These are phyloP conservation scores for Pollachius pollachius DNA, from an alignment of 2,113 vertebrate species.

Conservation along the genomic window DNA sequence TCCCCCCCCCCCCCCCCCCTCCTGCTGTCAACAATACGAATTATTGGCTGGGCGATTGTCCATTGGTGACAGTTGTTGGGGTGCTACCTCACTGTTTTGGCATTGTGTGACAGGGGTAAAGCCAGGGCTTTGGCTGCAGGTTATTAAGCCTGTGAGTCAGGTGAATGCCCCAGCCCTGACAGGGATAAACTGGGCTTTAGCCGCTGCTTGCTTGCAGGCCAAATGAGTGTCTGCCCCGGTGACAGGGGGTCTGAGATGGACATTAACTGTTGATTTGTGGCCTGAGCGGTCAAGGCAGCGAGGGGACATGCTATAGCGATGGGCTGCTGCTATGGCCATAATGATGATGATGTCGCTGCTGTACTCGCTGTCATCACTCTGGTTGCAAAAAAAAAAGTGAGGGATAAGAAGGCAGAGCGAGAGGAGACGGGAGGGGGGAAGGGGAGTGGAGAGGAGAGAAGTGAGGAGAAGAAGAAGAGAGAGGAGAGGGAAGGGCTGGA, in stretches of 20 bases:
- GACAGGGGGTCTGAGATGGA: conserved; percentile 64
- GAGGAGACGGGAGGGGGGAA: too few species aligned
- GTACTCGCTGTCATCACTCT: not conserved
- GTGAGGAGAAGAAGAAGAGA: too few species aligned
- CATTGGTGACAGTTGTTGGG: conserved; percentile 58
- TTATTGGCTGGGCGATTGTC: conserved; percentile 58
- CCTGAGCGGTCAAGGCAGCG: conserved; percentile 54
- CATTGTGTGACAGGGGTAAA: conserved; percentile 59
- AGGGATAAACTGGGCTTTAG: conserved; percentile 56
- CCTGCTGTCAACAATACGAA: conserved; percentile 54
- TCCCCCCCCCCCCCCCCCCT: conserved; percentile 37
- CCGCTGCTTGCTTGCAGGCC: conserved; percentile 53
- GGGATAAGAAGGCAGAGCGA: too few species aligned
- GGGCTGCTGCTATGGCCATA: conserved; percentile 45
- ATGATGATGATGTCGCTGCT: conserved; percentile 64
- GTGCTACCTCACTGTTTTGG: conserved; percentile 52
- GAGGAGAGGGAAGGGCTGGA: not conserved
- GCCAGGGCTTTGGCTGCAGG: conserved; percentile 42
- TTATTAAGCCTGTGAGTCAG: conserved; percentile 67
- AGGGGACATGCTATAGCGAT: conserved; percentile 27
- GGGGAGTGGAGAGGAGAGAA: too few species aligned
- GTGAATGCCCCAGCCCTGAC: conserved; percentile 57
- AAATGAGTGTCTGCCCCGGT: conserved; percentile 62
- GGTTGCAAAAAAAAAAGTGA: conserved; percentile 4
- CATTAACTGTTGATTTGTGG: conserved; percentile 71